phyloP scores from a whole-genome alignment of 2,113 vertebrate genomes.

The Zootoca vivipara region DNA sequence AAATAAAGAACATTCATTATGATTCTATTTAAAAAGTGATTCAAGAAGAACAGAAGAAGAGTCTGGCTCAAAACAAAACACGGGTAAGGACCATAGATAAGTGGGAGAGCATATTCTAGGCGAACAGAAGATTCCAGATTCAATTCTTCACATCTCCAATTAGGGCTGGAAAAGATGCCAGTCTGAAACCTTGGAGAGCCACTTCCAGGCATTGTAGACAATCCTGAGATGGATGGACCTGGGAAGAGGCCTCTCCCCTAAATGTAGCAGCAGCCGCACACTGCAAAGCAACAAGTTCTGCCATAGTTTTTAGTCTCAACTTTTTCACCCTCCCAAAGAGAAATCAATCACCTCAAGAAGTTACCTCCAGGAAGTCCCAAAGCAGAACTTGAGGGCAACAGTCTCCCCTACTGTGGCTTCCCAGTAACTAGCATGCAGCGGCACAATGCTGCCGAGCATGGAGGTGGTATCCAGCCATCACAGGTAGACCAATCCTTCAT shows the following conservation, averaged over 20 bases:
- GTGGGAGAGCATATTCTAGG: background rate
- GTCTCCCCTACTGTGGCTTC: background rate
- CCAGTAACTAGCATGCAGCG: background rate
- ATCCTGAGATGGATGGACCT: no score
- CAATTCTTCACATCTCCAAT: background rate
- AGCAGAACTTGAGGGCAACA: background rate
- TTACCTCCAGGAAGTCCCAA: background rate
- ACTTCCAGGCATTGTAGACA: no score
- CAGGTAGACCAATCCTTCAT: background rate
- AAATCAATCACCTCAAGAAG: no score
- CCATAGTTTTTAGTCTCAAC: background rate
- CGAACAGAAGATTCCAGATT: no score
- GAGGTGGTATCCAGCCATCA: background rate
- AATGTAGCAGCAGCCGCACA: no score
- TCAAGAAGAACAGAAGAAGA: background rate
- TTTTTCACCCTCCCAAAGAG: background rate
- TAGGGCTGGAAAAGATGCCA: no score
- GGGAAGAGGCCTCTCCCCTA: no score
- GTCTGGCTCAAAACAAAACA: background rate
- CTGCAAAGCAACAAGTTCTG: background rate
- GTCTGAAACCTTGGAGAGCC: no score
- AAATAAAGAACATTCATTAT: background rate
- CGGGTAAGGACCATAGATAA: background rate
- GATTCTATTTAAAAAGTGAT: no score
- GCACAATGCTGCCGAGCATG: background rate